Percentiles rank a stretch among this genome's conserved stretches.
Conservation (phyloP, 2,113 vertebrate genomes). For the Phodopus roborovskii region DNA sequence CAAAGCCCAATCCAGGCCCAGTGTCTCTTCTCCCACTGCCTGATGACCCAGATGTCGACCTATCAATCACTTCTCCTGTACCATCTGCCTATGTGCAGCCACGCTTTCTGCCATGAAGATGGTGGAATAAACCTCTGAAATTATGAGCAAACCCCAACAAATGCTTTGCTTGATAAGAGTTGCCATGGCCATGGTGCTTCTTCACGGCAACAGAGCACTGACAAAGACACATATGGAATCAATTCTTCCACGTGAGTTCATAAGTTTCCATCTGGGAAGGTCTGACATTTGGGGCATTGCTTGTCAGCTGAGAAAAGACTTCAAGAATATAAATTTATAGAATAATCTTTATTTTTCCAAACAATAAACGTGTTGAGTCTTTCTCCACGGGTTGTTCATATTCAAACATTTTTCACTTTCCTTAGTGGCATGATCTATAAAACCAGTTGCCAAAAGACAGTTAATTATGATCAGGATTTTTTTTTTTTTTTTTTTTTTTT, state of each 20-base stretch:
- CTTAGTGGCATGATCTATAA: background rate
- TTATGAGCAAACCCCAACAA: background rate
- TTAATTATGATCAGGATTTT: background rate
- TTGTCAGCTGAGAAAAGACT: background rate
- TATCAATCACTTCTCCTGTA: no score
- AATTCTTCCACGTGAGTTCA: slow-evolving; percentile 9
- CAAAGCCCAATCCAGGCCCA: background rate
- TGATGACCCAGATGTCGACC: background rate
- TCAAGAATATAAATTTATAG: no score
- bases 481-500: slow-evolving; percentile 24
- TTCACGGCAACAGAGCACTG: background rate
- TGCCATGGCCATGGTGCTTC: background rate
- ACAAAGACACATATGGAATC: background rate
- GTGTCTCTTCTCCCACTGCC: no score
- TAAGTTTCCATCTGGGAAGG: background rate
- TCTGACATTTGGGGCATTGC: background rate
- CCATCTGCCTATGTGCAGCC: background rate
- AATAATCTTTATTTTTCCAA: slow-evolving; percentile 32
- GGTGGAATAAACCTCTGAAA: background rate
- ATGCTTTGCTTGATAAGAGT: background rate
- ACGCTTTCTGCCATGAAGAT: background rate
- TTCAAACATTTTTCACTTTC: background rate
- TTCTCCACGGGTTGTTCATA: background rate
- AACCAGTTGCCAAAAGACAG: background rate
- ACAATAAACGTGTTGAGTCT: background rate